Evolutionary conservation across 1,140 invertebrate genomes (phyloP), one percentile per base, ranked within the genome.

Genomic region (Diorhabda elongata): DNA sequence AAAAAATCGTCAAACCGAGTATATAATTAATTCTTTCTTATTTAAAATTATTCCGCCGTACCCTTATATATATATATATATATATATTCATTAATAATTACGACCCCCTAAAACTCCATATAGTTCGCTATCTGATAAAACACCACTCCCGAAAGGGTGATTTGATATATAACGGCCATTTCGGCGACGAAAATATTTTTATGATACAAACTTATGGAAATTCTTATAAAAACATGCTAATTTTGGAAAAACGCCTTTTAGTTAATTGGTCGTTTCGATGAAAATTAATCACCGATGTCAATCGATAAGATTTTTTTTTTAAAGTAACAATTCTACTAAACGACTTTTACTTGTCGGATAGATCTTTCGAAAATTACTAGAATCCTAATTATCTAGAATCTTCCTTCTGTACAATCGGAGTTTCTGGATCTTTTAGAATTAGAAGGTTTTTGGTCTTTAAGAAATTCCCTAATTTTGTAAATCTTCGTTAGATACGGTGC

Each of bases 11-110:
- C 26, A 26, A 26, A 26, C 26, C 26, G 1, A 26, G 26, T 26
- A 52, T n/a, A 52, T 52, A 52, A 52, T 52, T 52, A 52, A 52
- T 52, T 8, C n/a, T n/a, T n/a, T 52, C 47, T 52, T 52, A 52
- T 52, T 52, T 52, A 52, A 52, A 52, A 52, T 52, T 52, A 52
- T 52, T 52, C 47, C 6, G n/a, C 6, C 47, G 47, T 8, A n/a
- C n/a, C 6, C 6, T 0, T 6, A n/a, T 52, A 8, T 52, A 6
- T n/a, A 8, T 52, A n/a, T 9, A 26, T 26, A 26, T n/a, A n/a
- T 52, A 52, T 52, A 52, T 52, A n/a, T 52, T 52, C 47, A 52
- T 52, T 52, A 52, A 52, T 52, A 52, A 52, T 52, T 52, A 52
- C 47, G n/a, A n/a, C 47, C 47, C 47, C 47, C 47, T 52, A 52